phyloP scores from a whole-genome alignment of 2,888 invertebrate species.

The Epiperipatus broadwayi region DNA sequence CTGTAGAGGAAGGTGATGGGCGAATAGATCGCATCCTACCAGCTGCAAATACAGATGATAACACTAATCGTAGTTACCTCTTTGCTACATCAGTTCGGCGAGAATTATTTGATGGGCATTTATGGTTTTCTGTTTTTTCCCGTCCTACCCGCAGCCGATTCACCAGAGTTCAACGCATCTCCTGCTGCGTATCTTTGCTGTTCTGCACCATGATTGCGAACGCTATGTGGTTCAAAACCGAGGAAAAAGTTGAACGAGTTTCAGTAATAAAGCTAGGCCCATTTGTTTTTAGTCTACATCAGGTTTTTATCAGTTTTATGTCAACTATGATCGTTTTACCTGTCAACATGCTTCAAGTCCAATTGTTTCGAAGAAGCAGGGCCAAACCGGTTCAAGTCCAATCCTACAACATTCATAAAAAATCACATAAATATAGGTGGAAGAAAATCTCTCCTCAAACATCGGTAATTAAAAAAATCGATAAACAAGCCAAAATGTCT shows the following conservation, averaged over 20 bases:
- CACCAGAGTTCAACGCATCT: slow-evolving; percentile 32
- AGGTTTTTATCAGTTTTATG: slow-evolving; percentile 31
- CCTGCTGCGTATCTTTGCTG: slow-evolving; percentile 32
- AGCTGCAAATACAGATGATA: slow-evolving; percentile 31
- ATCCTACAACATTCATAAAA: no score
- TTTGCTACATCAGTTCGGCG: slow-evolving; percentile 29
- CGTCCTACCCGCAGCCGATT: slow-evolving; percentile 33
- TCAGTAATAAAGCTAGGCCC: slow-evolving; percentile 30
- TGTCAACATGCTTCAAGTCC: slow-evolving; percentile 29
- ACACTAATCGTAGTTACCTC: slow-evolving; percentile 30
- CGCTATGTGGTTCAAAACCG: slow-evolving; percentile 33
- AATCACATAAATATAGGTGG: no score
- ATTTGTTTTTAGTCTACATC: slow-evolving; percentile 26
- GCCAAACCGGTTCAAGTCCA: no score
- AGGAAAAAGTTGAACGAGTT: slow-evolving; percentile 18
- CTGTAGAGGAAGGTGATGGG: slow-evolving; percentile 34
- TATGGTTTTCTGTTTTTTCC: slow-evolving; percentile 36
- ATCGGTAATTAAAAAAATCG: no score
- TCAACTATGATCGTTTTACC: slow-evolving; percentile 31
- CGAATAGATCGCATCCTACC: slow-evolving; percentile 34
- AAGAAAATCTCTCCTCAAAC: no score
- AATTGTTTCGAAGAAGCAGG: slow-evolving; percentile 32
- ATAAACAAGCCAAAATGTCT: no score
- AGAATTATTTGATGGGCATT: slow-evolving; percentile 32
- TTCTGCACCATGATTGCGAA: slow-evolving; percentile 35